Percentiles rank a stretch among this genome's conserved stretches.
These are phyloP conservation scores for Acanthaster planci DNA, from an alignment of 35 echinoderm and acorn worm genomes.

Conservation along the genomic window DNA sequence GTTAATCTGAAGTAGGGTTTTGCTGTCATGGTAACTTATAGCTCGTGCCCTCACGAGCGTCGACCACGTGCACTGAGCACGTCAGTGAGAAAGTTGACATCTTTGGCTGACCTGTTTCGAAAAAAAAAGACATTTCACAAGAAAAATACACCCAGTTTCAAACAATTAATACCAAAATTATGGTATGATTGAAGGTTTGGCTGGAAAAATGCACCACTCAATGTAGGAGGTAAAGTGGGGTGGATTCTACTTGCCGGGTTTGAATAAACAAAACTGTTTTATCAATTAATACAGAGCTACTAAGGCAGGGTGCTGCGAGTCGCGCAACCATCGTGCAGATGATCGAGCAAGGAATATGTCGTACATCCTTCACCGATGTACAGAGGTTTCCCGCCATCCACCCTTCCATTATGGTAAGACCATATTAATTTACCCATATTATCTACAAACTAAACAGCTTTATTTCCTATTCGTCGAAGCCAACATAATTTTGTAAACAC, in stretches of 20 bases:
- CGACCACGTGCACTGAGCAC: no score
- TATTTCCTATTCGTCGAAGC: no score
- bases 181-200: not conserved
- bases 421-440: no score
- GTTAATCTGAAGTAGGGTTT: no score
- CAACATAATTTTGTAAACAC: no score
- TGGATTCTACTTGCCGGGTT: not conserved
- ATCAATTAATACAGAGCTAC: constrained; percentile 26
- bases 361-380: constrained; percentile 50
- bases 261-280: not conserved
- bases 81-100: no score
- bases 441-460: no score
- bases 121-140: no score
- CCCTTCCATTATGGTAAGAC: constrained; percentile 56
- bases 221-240: not conserved
- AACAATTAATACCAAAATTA: not conserved
- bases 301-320: constrained; percentile 43
- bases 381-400: constrained; percentile 59
- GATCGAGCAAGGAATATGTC: constrained; percentile 46
- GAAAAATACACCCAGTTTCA: not conserved
- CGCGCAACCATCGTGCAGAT: constrained; percentile 43
- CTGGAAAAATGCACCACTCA: not conserved
- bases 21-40: no score
- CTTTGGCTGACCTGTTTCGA: no score
- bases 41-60: no score